Evolutionary conservation across 2,888 invertebrate species (phyloP).

Genomic region (Sicus ferrugineus): DNA sequence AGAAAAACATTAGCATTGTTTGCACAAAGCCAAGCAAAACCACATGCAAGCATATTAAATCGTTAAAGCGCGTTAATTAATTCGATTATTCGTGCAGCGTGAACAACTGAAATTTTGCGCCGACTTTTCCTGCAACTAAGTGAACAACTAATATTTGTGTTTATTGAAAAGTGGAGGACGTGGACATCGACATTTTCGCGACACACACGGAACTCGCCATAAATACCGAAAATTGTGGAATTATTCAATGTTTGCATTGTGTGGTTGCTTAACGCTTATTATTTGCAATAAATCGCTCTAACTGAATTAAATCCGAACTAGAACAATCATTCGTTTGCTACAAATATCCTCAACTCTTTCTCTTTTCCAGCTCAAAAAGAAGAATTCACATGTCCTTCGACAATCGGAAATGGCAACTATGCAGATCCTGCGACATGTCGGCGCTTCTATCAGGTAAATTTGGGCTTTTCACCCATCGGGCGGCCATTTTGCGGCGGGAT

Average conservation of each 20-base stretch:
- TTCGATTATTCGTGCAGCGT: background rate
- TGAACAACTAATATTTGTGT: background rate
- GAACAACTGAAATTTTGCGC: background rate
- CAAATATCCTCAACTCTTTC: background rate
- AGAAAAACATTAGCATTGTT: too few relatives aligned
- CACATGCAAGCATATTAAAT: background rate
- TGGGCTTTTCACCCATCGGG: too few relatives aligned
- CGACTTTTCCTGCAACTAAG: background rate
- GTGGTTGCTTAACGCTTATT: background rate
- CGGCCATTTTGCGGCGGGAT: too few relatives aligned
- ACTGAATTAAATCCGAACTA: too few relatives aligned
- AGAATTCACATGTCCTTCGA: conserved; percentile 82
- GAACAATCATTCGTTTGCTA: background rate
- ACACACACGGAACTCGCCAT: too few relatives aligned
- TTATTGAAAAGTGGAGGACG: too few relatives aligned
- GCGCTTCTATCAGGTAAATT: conserved; percentile 83
- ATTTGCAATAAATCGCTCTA: background rate
- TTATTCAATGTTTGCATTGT: too few relatives aligned
- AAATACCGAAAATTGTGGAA: background rate
- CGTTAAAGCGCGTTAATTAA: background rate
- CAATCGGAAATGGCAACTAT: conserved; percentile 85
- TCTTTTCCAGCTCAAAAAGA: conserved; percentile 62
- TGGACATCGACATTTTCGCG: too few relatives aligned
- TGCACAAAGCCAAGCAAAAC: too few relatives aligned
- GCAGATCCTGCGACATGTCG: conserved; percentile 89